Evolutionary conservation across 2,113 vertebrate genomes (phyloP), one percentile per base, ranked within the genome.

Genomic region (Psittacara wagleri): DNA sequence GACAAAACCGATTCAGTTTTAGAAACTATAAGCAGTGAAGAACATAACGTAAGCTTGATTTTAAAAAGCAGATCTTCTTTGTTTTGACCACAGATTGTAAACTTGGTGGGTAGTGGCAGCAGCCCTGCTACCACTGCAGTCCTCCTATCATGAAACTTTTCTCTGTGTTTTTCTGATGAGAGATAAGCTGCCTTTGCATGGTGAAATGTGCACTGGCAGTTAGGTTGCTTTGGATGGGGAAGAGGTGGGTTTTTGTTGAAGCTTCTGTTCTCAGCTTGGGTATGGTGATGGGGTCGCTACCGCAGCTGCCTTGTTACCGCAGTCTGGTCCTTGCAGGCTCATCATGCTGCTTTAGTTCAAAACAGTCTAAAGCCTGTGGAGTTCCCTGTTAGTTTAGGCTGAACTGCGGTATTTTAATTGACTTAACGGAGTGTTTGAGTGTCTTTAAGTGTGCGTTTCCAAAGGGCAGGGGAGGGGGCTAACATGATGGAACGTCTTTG

Each of bases 251-350:
- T 20, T 63, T 46, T 33, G 8, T 49, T 23, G 12, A n/a, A 0
- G 1, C 12, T 55, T 37, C 17, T 43, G 39, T 83, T 44, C n/a
- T 70, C 4, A n/a, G 74, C 5, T 1, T 24, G 4, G 43, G 54
- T 31, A 1, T 39, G 23, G 52, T 1, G 23, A 3, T 5, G 37
- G 41, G 66, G 41, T 2, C 0, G 51, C 52, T 85, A 7, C 25
- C 11, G 74, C 76, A 5, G 19, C 31, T 57, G 43, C 41, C 29
- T 25, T 8, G 7, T 4, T 44, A 20, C 44, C 1, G 0, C 48
- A 16, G 79, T 2, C 41, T 14, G 0, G 16, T 10, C 39, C 46
- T 78, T 3, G 0, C n/a, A 4, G 24, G 27, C 18, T 12, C 1
- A 4, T 66, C 0, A 3, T 17, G 17, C 44, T 35, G 54, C 64